These are phyloP conservation scores for Phallusia fumigata DNA, from an alignment of 23 tunicate species.

Conservation along the genomic window DNA sequence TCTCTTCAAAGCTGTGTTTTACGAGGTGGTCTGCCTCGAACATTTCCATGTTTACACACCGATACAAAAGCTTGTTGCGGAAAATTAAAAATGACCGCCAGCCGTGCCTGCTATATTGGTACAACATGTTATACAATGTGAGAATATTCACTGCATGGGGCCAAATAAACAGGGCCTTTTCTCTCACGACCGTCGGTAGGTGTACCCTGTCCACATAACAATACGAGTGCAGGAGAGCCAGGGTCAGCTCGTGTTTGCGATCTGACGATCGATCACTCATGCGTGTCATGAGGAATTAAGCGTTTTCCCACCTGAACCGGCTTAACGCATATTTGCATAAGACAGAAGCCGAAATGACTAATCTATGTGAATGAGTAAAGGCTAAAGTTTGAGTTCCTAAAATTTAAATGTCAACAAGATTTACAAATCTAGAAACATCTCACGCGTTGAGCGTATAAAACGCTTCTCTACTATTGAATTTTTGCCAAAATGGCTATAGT, in stretches of 20 bases:
- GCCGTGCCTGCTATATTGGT: slow-evolving; percentile 8
- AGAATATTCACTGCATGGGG: neutral
- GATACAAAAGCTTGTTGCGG: slow-evolving; percentile 15
- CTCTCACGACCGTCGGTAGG: neutral
- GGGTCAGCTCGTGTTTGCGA: neutral
- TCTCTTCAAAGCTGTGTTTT: neutral
- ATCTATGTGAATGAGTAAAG: too few relatives aligned
- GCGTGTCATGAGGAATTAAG: slow-evolving; percentile 8
- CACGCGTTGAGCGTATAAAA: too few relatives aligned
- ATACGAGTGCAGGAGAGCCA: neutral
- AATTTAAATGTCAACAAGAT: too few relatives aligned
- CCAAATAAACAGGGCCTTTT: neutral
- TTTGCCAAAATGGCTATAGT: too few relatives aligned
- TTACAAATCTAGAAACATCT: too few relatives aligned
- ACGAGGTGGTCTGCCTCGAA: too few relatives aligned
- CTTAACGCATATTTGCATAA: neutral
- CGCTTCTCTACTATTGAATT: too few relatives aligned
- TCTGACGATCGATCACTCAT: neutral
- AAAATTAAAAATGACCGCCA: slow-evolving; percentile 9
- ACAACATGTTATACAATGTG: slow-evolving; percentile 5
- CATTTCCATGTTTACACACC: neutral
- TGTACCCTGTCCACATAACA: neutral
- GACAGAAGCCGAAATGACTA: neutral
- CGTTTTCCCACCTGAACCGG: slow-evolving; percentile 8
- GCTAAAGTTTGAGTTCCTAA: too few relatives aligned